Evolutionary conservation across 2,888 invertebrate species (phyloP), one percentile per base, ranked within the genome.

Genomic region (Cerastis rubricosa): DNA sequence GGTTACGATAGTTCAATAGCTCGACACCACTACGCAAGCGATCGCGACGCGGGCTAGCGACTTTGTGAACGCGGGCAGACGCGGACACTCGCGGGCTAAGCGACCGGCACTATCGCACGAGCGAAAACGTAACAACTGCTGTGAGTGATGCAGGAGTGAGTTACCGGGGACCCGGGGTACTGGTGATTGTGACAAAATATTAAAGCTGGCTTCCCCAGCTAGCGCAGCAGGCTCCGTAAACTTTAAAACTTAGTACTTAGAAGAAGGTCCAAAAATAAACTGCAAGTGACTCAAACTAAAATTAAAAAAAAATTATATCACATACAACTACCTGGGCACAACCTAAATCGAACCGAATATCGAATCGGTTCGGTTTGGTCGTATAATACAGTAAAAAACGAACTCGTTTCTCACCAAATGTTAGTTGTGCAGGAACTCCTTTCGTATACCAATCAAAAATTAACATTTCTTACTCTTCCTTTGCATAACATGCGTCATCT

Each of bases 41-140:
- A 67, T 78, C 66, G 78, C 84, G 57, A 71, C 77, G 82, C 82
- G 80, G 63, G 84, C 85, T 84, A 71, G 79, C 84, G 83, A 85
- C 85, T 83, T 71, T 84, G 72, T 81, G 87, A 85, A 65, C 65
- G 75, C 66, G 29, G 76, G 61, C 25, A 54, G 83, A 61, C 66
- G 76, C 65, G 29, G 14, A 14, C 51, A 71, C 80, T 35, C 74
- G 83, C 82, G 82, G 57, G 74, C 81, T 80, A 74, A 45, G 83
- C 74, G 77, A 80, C 64, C 81, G 65, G 43, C 14, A 63, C 76
- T 72, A 80, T 81, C 76, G 25, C 67, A 11, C 22, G 29, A 59
- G 74, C 79, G 75, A 76, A 75, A 63, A 79, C 45, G 17, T 43
- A 43, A n/a, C 47, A 35, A 54, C 17, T 59, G 75, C 57, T 69